Percentiles rank a stretch among this genome's conserved stretches.
phyloP scores from a whole-genome alignment of 2,113 vertebrate genomes.

The Corvus hawaiiensis region DNA sequence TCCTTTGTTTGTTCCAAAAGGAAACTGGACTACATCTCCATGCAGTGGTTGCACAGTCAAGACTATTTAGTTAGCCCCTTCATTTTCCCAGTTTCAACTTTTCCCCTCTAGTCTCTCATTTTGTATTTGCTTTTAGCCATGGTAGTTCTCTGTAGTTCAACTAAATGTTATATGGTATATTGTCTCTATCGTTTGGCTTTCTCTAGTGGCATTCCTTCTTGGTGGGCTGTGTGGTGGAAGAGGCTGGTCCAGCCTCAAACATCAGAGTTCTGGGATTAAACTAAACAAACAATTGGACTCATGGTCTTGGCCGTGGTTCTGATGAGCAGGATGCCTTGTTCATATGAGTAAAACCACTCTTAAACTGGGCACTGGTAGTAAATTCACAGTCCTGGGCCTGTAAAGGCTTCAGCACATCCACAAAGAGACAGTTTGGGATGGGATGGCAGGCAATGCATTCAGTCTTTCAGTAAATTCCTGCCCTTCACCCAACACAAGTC shows the following conservation, averaged over 20 bases:
- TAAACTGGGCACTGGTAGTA: neutral
- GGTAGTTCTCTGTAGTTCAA: slow-evolving; percentile 42
- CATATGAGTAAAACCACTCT: neutral
- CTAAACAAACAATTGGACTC: neutral
- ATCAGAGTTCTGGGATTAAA: slow-evolving; percentile 45
- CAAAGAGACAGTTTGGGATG: neutral
- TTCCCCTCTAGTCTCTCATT: slow-evolving; percentile 1
- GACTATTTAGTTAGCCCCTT: slow-evolving; percentile 17
- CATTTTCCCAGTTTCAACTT: neutral
- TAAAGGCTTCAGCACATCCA: neutral
- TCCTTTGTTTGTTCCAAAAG: slow-evolving; percentile 28
- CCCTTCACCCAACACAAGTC: neutral
- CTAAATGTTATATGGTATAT: slow-evolving; percentile 57
- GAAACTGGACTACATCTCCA: slow-evolving; percentile 13
- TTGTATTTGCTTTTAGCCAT: slow-evolving; percentile 57
- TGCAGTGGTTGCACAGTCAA: slow-evolving; percentile 52
- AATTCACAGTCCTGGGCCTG: neutral
- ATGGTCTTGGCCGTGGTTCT: neutral
- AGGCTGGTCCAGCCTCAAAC: neutral
- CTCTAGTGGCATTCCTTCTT: slow-evolving; percentile 4
- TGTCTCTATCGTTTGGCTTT: slow-evolving; percentile 36
- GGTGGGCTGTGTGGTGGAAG: slow-evolving; percentile 12
- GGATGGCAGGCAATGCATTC: neutral
- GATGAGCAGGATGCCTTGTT: neutral
- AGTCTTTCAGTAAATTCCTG: neutral